These are phyloP conservation scores for Heterohyrax brucei DNA, from an alignment of 2,797 vertebrate genomes.

Conservation along the genomic window DNA sequence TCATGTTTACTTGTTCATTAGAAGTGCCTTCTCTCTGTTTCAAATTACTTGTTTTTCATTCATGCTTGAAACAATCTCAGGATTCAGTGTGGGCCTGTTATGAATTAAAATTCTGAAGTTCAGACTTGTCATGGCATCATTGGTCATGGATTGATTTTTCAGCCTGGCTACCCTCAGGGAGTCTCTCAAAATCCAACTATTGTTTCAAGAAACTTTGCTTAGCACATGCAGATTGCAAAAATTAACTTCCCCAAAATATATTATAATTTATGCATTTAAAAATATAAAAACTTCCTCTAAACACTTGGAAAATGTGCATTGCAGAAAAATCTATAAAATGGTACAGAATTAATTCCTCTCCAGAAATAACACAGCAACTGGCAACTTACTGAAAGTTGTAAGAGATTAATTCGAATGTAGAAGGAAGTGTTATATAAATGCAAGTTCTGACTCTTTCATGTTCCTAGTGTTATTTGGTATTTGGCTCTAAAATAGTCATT, in stretches of 20 bases:
- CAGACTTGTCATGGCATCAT: background rate
- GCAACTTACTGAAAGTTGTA: background rate
- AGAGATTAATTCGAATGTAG: background rate
- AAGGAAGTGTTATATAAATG: background rate
- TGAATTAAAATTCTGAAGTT: background rate
- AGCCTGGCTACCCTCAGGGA: background rate
- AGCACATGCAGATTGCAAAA: background rate
- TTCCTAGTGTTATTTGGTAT: background rate
- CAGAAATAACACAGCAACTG: background rate
- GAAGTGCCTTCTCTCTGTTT: slow-evolving; percentile 17
- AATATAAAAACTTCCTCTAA: slow-evolving; percentile 36
- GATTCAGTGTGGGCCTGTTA: background rate
- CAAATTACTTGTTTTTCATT: background rate
- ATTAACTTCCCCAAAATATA: background rate
- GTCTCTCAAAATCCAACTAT: background rate
- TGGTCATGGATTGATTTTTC: background rate
- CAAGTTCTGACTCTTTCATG: background rate
- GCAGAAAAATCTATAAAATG: slow-evolving; percentile 45
- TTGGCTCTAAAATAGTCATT: slow-evolving; percentile 20
- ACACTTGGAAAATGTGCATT: background rate
- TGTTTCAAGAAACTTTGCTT: background rate
- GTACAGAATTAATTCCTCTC: background rate
- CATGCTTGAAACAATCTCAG: background rate
- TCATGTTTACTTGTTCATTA: background rate
- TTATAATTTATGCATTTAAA: slow-evolving; percentile 35